These are phyloP conservation scores for Megaleporinus macrocephalus DNA, from an alignment of 2,113 vertebrate species.

Conservation along the genomic window DNA sequence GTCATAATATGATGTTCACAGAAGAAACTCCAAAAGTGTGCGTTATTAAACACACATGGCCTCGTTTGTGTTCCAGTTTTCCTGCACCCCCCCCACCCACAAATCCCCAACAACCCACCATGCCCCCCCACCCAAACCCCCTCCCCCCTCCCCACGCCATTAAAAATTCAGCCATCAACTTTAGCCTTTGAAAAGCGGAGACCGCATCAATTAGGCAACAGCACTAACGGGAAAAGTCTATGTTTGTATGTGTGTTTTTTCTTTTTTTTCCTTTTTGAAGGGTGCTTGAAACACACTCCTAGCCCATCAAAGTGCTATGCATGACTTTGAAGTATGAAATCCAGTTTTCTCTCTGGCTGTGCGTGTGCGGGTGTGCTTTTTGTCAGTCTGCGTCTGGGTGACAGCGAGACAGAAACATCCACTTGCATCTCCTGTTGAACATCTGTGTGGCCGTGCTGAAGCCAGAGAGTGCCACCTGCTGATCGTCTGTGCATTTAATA, in stretches of 20 bases:
- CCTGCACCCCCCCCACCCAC: not conserved
- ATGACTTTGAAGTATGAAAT: conserved; percentile 79
- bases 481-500: conserved; percentile 45
- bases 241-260: conserved; percentile 23
- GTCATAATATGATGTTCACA: conserved; percentile 9
- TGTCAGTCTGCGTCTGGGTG: conserved; percentile 16
- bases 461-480: conserved; percentile 80
- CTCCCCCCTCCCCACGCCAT: conserved; percentile 48
- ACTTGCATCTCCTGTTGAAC: not conserved
- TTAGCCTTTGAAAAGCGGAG: conserved; percentile 68
- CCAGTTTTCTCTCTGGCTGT: conserved; percentile 70
- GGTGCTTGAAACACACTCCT: conserved; percentile 63
- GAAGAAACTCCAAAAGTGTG: conserved; percentile 23
- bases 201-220: conserved; percentile 69
- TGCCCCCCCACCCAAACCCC: too few relatives aligned
- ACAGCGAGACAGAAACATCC: conserved; percentile 53
- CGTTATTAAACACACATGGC: conserved; percentile 68
- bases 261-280: conserved; percentile 41
- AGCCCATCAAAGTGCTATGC: conserved; percentile 76
- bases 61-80: not conserved
- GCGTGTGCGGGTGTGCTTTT: conserved; percentile 55
- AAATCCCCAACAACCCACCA: too few relatives aligned
- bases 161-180: conserved; percentile 61
- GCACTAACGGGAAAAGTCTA: conserved; percentile 56
- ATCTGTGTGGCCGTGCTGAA: conserved; percentile 62